Conservation (phyloP, 2,113 vertebrate species). For the Psammodynastes pulverulentus region DNA sequence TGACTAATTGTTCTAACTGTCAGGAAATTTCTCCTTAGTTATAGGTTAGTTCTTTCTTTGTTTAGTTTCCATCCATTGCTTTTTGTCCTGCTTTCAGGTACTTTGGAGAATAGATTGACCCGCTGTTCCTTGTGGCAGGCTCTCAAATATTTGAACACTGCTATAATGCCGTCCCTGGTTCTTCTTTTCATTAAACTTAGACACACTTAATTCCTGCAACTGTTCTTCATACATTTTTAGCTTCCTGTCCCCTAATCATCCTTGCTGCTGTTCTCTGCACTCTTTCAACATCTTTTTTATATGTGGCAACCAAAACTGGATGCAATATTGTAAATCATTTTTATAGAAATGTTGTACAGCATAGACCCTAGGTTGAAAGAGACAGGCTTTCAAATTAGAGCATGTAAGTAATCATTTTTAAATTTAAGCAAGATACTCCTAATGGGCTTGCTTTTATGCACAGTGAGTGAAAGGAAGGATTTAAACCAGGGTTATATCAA, state of each 20-base stretch:
- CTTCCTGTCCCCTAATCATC: background rate
- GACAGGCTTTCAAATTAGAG: background rate
- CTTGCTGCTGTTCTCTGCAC: background rate
- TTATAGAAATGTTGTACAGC: background rate
- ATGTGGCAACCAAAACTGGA: background rate
- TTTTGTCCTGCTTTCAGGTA: background rate
- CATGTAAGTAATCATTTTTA: background rate
- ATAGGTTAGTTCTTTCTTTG: background rate
- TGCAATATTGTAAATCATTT: background rate
- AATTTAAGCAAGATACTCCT: background rate
- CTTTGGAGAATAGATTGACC: background rate
- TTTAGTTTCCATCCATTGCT: background rate
- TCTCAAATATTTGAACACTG: background rate
- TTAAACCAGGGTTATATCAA: background rate
- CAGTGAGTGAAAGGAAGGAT: background rate
- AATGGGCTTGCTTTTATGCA: background rate
- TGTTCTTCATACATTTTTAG: background rate
- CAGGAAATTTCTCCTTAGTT: background rate
- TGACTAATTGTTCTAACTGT: background rate
- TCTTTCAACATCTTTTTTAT: background rate
- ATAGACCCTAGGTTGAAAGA: background rate
- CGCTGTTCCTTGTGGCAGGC: background rate
- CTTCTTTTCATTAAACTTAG: background rate
- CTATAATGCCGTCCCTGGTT: background rate
- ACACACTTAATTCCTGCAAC: background rate